Conservation (phyloP, 2,797 vertebrate genomes). For the Melanogrammus aeglefinus region DNA sequence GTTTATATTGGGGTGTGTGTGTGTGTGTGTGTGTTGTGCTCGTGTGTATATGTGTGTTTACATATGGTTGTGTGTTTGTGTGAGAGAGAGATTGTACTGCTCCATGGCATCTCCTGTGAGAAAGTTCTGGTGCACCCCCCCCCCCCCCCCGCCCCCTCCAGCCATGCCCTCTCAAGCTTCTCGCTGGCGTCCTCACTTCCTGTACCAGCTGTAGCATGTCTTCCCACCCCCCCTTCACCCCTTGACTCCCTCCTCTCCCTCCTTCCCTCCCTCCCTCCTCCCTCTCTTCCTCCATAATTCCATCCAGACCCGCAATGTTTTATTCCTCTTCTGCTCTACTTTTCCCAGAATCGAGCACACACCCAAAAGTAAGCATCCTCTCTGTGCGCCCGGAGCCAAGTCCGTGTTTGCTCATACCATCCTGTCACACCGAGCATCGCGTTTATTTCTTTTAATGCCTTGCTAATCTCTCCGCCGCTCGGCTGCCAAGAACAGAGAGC, state of each 20-base stretch:
- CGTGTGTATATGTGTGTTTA: no score
- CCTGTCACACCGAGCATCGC: no score
- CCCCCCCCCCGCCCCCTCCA: not conserved
- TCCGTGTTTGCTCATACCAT: no score
- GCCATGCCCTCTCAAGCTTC: conserved; percentile 46
- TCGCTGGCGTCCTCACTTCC: conserved; percentile 57
- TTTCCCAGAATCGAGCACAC: conserved; percentile 62
- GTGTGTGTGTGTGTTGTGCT: conserved; percentile 22
- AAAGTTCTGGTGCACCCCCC: conserved; percentile 26
- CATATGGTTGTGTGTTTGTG: conserved; percentile 18
- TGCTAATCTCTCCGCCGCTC: not conserved
- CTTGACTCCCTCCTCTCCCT: conserved; percentile 24
- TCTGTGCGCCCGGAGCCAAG: conserved; percentile 8
- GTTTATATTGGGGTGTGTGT: conserved; percentile 18
- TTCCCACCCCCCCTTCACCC: conserved; percentile 27
- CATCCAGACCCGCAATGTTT: conserved; percentile 28
- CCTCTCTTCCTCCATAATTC: conserved; percentile 13
- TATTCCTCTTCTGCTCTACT: conserved; percentile 24
- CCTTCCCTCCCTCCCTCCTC: conserved; percentile 11
- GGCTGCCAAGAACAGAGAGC: not conserved
- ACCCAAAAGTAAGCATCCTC: conserved; percentile 12
- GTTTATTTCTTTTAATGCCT: no score
- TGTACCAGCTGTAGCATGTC: conserved; percentile 65
- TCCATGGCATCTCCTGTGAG: conserved; percentile 42
- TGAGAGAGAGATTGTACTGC: conserved; percentile 3